Percentiles rank a stretch among this genome's conserved stretches.
phyloP scores from a whole-genome alignment of 1,140 invertebrate species.

The Brachionus sp. region DNA sequence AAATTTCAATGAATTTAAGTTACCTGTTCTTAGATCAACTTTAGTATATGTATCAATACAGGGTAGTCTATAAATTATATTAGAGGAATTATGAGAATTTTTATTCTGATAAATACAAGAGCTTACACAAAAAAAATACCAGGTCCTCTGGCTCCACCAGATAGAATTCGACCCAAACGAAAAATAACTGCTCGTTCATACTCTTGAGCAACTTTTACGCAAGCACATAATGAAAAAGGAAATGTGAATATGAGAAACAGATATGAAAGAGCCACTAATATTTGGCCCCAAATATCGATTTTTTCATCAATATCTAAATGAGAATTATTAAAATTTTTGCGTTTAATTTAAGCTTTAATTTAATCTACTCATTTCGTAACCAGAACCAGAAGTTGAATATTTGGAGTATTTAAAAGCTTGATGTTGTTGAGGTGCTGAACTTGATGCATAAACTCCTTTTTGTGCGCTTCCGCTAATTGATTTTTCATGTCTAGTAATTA shows the following conservation, averaged over 20 bases:
- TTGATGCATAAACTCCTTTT: not conserved
- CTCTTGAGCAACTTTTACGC: slow-evolving; percentile 43
- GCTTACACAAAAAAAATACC: slow-evolving; percentile 47
- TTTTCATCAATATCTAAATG: not conserved
- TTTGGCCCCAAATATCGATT: slow-evolving; percentile 18
- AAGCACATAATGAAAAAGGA: slow-evolving; percentile 44
- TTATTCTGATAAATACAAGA: not conserved
- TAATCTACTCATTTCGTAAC: not conserved
- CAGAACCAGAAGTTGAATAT: not conserved
- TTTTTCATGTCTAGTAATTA: not conserved
- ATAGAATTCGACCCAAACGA: slow-evolving; percentile 27
- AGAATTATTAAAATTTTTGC: not conserved
- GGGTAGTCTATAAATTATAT: slow-evolving; percentile 41
- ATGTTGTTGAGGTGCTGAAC: not conserved
- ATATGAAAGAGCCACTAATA: slow-evolving; percentile 6
- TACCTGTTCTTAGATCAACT: slow-evolving; percentile 74
- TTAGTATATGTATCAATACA: slow-evolving; percentile 72
- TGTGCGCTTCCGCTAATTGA: not conserved
- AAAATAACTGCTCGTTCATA: slow-evolving; percentile 47
- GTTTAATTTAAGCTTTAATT: not conserved
- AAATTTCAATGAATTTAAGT: slow-evolving; percentile 52
- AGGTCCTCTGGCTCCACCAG: slow-evolving; percentile 46
- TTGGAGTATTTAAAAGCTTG: not conserved
- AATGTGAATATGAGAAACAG: slow-evolving; percentile 42
- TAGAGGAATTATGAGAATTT: not conserved